phyloP scores from a whole-genome alignment of 2,113 vertebrate species.

The Octodon degus region DNA sequence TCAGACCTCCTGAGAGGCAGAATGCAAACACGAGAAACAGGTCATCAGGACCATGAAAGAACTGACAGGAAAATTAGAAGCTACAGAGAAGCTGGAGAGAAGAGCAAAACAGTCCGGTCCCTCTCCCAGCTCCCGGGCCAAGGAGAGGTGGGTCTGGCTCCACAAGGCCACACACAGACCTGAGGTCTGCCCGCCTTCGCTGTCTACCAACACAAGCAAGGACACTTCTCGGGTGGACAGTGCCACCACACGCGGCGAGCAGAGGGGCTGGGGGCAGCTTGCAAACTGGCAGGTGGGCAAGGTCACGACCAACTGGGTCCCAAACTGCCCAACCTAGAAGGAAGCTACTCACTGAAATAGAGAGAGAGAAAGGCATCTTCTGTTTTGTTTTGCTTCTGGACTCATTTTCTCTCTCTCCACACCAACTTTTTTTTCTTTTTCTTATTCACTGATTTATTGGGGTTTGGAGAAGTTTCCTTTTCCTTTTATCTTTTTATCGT shows the following conservation, averaged over 20 bases:
- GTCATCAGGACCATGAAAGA: background rate
- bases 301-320: background rate
- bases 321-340: background rate
- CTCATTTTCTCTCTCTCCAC: too few species aligned
- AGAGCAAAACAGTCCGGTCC: background rate
- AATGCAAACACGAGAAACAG: background rate
- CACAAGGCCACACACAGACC: background rate
- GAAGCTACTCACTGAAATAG: background rate
- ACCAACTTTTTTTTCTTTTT: background rate
- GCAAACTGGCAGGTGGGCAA: background rate
- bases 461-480: background rate
- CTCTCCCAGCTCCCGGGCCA: background rate
- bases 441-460: background rate
- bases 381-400: background rate
- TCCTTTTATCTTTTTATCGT: background rate
- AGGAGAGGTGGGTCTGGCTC: background rate
- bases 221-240: background rate
- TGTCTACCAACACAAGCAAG: background rate
- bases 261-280: background rate
- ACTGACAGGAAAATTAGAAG: background rate
- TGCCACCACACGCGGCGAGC: background rate
- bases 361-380: background rate
- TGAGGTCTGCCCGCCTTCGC: background rate
- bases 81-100: background rate
- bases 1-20: background rate